Evolutionary conservation across 2,113 vertebrate genomes (phyloP).

Genomic region (Silurus meridionalis): DNA sequence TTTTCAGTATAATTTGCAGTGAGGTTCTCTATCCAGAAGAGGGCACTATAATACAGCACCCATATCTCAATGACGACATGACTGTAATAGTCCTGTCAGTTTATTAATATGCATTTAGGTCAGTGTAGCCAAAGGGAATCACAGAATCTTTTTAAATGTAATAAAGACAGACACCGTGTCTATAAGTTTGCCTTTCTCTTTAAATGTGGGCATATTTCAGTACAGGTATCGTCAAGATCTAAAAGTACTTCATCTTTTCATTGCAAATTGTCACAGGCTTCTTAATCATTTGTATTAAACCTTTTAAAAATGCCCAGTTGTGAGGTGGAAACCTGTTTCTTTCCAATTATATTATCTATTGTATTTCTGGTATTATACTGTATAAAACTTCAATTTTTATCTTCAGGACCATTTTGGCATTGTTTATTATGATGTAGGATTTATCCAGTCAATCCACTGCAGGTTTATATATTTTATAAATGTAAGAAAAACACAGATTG

Average conservation of each 20-base stretch:
- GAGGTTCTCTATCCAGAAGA: constrained; percentile 39
- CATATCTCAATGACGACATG: constrained; percentile 22
- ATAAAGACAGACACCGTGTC: neutral
- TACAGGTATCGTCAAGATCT: neutral
- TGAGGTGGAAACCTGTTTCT: neutral
- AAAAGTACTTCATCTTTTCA: neutral
- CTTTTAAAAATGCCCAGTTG: neutral
- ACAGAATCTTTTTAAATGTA: neutral
- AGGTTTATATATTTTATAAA: neutral
- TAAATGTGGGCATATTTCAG: neutral
- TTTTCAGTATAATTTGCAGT: neutral
- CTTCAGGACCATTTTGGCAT: neutral
- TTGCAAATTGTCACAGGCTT: neutral
- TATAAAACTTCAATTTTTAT: neutral
- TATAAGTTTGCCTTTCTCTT: neutral
- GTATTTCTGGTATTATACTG: neutral
- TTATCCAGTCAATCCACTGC: neutral
- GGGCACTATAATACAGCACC: constrained; percentile 44
- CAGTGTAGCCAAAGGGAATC: neutral
- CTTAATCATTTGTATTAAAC: neutral
- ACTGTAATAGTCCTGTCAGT: constrained; percentile 23
- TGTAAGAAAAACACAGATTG: neutral
- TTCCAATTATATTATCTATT: neutral
- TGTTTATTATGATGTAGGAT: neutral
- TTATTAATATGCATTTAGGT: constrained; percentile 12